Evolutionary conservation across 2,888 invertebrate species (phyloP), one percentile per base, ranked within the genome.

Genomic region (Idaea dimidiata): DNA sequence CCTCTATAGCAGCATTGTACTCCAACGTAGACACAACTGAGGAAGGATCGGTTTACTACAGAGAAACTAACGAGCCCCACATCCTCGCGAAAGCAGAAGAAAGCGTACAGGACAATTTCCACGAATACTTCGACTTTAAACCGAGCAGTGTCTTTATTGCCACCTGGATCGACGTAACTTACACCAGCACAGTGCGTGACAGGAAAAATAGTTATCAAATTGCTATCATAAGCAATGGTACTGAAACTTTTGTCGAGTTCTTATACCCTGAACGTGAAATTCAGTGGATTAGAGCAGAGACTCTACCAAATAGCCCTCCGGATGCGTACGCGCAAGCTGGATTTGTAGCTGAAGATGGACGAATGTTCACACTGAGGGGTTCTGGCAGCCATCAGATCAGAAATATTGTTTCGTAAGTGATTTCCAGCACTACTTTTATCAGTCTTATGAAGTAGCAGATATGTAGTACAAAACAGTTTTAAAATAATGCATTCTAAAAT

Each of bases 261-360:
- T 91, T 98, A 63, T 99, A 99, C 85, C 96, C 97, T 0, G 95
- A 96, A 73, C 94, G 95, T 65, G 97, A 97, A 0, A 95, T 99
- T 61, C 97, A 98, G 81, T 99, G 99, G 99, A 95, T 97, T 61
- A 96, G 97, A 82, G 96, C 96, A 59, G 95, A 96, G 64, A 93
- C 94, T 0, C 95, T 96, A 72, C 94, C 94, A n/a, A 93, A 94
- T n/a, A 95, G 95, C 31, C 82, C 97, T 58, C 96, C 97, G 0
- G 98, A 99, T 79, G 97, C 98, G 0, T 95, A 97, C 74, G 98
- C 98, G 0, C 99, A 99, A 88, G 98, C 96, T 60, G 99, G 99
- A 2, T 96, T 99, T 74, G 95, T 97, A 68, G 94, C 97, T 0
- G 96, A 96, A 67, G 97, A 97, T 81, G 97, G 97, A 55, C 94